These are phyloP conservation scores for Acronicta leporina DNA, from an alignment of 2,888 invertebrate genomes.

Conservation along the genomic window DNA sequence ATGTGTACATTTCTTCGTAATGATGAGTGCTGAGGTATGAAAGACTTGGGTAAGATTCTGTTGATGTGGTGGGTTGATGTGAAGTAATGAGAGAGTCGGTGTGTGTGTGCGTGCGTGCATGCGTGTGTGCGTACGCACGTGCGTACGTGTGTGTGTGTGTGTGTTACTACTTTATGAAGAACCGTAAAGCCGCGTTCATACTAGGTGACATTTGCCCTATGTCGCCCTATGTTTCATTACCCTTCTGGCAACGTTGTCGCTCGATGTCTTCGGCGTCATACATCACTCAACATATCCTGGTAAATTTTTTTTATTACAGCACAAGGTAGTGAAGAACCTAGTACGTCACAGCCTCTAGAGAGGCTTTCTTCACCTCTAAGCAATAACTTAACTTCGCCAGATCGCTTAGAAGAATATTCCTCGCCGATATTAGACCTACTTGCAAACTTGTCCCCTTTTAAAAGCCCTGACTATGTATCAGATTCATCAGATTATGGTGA, in stretches of 20 bases:
- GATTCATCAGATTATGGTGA: constrained; percentile 16
- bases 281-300: constrained; percentile 16
- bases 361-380: constrained; percentile 24
- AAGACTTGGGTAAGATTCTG: constrained; percentile 19
- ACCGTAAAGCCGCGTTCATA: constrained; percentile 18
- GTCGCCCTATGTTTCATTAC: constrained; percentile 13
- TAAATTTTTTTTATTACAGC: constrained; percentile 25
- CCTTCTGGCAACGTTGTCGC: constrained; percentile 11
- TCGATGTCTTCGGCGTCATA: constrained; percentile 9
- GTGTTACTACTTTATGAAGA: constrained; percentile 16
- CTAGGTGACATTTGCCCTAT: constrained; percentile 22
- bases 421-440: constrained; percentile 23
- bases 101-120: constrained; percentile 1
- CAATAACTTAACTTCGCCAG: constrained; percentile 23
- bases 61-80: constrained; percentile 17
- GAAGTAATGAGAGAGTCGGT: constrained; percentile 19
- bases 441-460: constrained; percentile 24
- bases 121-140: background rate
- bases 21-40: constrained; percentile 18
- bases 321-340: constrained; percentile 18
- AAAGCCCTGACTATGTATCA: constrained; percentile 21
- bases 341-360: constrained; percentile 23
- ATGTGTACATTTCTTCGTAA: constrained; percentile 12
- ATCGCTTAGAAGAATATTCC: constrained; percentile 30
- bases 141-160: constrained; percentile 1